Base-by-base conservation (phyloP, 2,888 invertebrate genomes). In the Kryphioiulus occultus region DNA sequence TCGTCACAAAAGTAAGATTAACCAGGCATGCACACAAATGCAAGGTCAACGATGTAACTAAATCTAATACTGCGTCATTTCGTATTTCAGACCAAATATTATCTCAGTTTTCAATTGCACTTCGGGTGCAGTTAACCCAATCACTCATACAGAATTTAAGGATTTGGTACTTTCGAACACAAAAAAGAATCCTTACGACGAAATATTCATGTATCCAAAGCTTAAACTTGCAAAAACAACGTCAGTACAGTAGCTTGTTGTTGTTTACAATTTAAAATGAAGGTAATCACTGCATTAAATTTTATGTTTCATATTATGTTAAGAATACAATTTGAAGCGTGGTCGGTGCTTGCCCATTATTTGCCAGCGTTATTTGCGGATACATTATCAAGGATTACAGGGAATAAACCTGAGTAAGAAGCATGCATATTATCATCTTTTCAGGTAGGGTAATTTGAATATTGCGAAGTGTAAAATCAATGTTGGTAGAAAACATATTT, bases 101-200 rank as follows among this genome's bases (percentile, higher is more conserved):
- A 68, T 68, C 22, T 26, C 68, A 0, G 68, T 68, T 4, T 68
- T 68, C 26, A 68, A 68, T 68, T 68, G 26, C 68, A 26, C 26
- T 26, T 68, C 68, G 0, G 26, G 68, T 9, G 68, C 26, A 68
- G 9, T 68, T 68, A 68, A 68, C 10, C 68, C 68, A 68, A 5
- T 68, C 26, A 68, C 68, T 68, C 68, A 68, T 68, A 26, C 26
- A 68, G 68, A 68, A 68, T 26, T 68, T 68, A 68, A 68, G n/a
- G 68, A 68, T 22, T 68, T 68, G 22, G 68, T 68, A 26, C 26
- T 68, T 68, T 68, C 68, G 12, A 26, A 10, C n/a, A 22, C 26
- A 68, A 68, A 68, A 26, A 68, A 68, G 68, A 68, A 68, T 26
- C 68, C 68, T 26, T 68, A 9, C 68, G 26, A 26, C 22, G 68